phyloP scores from a whole-genome alignment of 2,797 vertebrate genomes.

The Falco berigora region DNA sequence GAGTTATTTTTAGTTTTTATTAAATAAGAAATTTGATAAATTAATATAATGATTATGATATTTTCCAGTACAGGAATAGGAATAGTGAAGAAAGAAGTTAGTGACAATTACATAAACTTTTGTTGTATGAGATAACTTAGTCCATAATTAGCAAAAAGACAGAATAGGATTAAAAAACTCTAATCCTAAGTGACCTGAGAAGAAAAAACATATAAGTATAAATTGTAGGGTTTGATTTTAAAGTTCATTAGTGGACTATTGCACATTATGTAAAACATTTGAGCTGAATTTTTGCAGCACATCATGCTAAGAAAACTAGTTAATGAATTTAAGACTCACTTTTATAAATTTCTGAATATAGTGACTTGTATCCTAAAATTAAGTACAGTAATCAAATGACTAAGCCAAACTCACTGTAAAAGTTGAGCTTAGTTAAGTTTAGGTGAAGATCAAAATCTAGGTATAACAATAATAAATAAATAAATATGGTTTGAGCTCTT shows the following conservation, averaged over 20 bases:
- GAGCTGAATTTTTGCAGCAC: background rate
- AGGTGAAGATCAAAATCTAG: background rate
- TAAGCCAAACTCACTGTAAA: background rate
- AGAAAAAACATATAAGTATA: background rate
- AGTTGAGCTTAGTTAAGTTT: background rate
- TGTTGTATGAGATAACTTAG: background rate
- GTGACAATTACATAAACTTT: background rate
- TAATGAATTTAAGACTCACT: background rate
- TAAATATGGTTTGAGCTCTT: background rate
- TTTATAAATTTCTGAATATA: background rate
- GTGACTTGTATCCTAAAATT: background rate
- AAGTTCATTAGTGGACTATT: background rate
- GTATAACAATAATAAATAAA: background rate
- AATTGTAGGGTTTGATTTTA: background rate
- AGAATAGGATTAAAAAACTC: background rate
- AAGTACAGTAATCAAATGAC: background rate
- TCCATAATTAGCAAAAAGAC: background rate
- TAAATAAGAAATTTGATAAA: background rate
- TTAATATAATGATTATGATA: background rate
- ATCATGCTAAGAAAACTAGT: background rate
- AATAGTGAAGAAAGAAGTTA: background rate
- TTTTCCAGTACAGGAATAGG: background rate
- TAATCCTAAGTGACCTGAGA: background rate
- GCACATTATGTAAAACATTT: background rate
- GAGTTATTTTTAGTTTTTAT: background rate